Conservation (phyloP, 2,113 vertebrate genomes). For the Isichthys henryi region DNA sequence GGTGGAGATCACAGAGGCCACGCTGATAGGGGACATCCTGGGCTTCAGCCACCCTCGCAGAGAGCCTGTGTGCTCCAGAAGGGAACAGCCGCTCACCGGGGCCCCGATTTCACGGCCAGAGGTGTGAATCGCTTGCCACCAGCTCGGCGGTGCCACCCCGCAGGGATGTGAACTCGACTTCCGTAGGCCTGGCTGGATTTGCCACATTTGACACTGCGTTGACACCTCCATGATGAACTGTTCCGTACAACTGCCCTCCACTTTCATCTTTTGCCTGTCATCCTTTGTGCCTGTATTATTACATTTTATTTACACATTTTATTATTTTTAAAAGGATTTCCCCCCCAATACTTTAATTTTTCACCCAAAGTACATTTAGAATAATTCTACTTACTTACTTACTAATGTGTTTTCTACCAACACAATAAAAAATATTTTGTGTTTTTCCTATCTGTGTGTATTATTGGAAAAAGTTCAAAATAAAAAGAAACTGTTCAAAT, state of each 20-base stretch:
- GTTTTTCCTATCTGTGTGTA: not conserved
- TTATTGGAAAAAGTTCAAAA: not conserved
- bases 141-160: not conserved
- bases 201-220: conserved; percentile 15
- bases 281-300: not conserved
- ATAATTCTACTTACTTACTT: not conserved
- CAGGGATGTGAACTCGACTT: not conserved
- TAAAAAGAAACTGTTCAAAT: not conserved
- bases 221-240: conserved; percentile 8
- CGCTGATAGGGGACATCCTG: conserved; percentile 69
- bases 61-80: not conserved
- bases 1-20: conserved; percentile 68
- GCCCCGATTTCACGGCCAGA: conserved; percentile 12
- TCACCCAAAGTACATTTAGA: not conserved
- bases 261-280: conserved; percentile 1
- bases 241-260: not conserved
- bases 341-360: not conserved
- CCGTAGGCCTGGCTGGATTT: not conserved
- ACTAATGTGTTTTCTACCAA: not conserved
- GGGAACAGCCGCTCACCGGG: not conserved
- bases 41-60: conserved; percentile 54
- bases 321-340: not conserved
- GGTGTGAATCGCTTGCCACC: not conserved
- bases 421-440: not conserved
- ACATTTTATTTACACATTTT: not conserved